Evolutionary conservation across 2,888 invertebrate genomes (phyloP), one percentile per base, ranked within the genome.

Genomic region (Drosophila setosimentum): DNA sequence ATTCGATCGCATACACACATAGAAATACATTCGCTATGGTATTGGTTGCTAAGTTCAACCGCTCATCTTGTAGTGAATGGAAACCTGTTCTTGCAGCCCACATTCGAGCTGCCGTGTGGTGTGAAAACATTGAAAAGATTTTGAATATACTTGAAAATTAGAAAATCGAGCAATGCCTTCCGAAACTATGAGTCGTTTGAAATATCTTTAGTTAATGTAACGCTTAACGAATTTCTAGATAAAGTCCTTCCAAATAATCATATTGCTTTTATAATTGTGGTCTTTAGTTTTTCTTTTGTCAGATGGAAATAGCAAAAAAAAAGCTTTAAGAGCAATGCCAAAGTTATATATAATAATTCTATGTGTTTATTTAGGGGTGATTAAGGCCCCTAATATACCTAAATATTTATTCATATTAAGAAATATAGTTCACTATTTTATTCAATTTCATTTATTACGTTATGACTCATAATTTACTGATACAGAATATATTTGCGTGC

Each of bases 31-130:
- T 49, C 35, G 16, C 55, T 64, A 57, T 75, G 64, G 66, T 54
- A 54, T 63, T 59, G 53, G 60, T 51, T 63, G 54, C 67, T 75
- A 80, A 82, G 76, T 87, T 72, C 61, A 11, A 21, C 73, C 68
- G 72, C 48, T 73, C 71, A 68, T 58, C 65, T 68, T 63, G 33
- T 53, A 54, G 71, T 75, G 82, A 83, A 81, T 84, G 81, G 75
- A 83, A 89, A 87, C 84, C 85, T 73, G 87, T 87, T 87, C 76
- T 55, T 37, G 35, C 71, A 53, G 66, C 64, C 71, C 68, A 72
- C 68, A 72, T 70, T 55, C 57, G 24, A n/a, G 3, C 30, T 33
- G 59, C 2, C 48, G 57, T 49, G 27, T 42, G 48, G 68, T 79
- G 76, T 67, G 78, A 79, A 79, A 72, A 70, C 74, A 57, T 76